Percentiles rank a stretch among this genome's conserved stretches.
Evolutionary conservation across 1,140 invertebrate genomes (phyloP).

Genomic region (Macrocentrus cingulum): DNA sequence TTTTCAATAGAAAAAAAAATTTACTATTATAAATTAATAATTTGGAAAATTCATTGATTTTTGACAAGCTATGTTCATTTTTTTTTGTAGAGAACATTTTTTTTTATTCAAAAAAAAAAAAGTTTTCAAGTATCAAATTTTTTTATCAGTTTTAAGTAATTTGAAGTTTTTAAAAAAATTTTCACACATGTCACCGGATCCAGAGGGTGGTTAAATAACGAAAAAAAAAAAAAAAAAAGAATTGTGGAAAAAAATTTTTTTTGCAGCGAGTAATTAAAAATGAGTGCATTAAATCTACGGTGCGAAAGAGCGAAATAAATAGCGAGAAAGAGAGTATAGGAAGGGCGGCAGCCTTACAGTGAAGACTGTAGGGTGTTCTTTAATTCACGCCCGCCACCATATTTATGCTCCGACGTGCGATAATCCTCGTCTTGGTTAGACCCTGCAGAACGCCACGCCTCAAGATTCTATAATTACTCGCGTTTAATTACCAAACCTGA

Average conservation of each 20-base stretch:
- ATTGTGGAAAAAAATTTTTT: conserved; percentile 48
- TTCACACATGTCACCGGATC: too few species aligned
- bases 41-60: too few species aligned
- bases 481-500: conserved; percentile 47
- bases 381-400: conserved; percentile 38
- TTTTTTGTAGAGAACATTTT: too few species aligned
- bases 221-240: conserved; percentile 30
- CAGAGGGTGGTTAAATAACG: too few species aligned
- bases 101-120: too few species aligned
- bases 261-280: conserved; percentile 46
- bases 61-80: too few species aligned
- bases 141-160: too few species aligned
- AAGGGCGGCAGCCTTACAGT: background rate
- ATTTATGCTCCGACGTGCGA: conserved; percentile 35
- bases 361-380: conserved; percentile 35
- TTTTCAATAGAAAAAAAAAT: too few species aligned
- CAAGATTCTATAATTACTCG: conserved; percentile 47
- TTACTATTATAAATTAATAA: too few species aligned
- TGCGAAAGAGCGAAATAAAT: conserved; percentile 1
- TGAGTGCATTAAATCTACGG: conserved; percentile 39
- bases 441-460: conserved; percentile 37
- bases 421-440: conserved; percentile 32
- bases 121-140: too few species aligned
- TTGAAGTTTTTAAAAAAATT: too few species aligned
- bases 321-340: background rate